phyloP scores from a whole-genome alignment of 2,113 vertebrate species.

The Myiozetetes cayanensis region DNA sequence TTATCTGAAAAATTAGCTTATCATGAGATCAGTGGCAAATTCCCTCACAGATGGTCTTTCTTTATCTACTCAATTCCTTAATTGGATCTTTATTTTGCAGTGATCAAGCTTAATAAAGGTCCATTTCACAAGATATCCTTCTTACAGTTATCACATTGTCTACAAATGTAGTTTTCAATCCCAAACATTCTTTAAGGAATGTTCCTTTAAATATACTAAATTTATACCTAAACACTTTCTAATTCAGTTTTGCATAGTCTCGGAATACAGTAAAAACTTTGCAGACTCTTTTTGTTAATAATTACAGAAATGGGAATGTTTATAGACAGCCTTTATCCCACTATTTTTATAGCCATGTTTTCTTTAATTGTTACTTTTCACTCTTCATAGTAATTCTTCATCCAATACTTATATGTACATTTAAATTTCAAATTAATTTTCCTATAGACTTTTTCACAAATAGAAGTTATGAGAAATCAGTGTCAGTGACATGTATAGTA shows the following conservation, averaged over 20 bases:
- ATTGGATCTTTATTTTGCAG: slow-evolving; percentile 50
- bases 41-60: slow-evolving; percentile 60
- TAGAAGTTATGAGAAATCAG: neutral
- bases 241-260: neutral
- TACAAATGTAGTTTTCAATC: neutral
- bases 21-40: slow-evolving; percentile 44
- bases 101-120: slow-evolving; percentile 30
- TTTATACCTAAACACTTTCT: neutral
- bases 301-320: neutral
- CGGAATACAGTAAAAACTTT: neutral
- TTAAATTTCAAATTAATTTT: neutral
- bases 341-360: neutral
- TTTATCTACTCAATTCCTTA: slow-evolving; percentile 53
- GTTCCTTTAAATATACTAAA: neutral
- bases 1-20: slow-evolving; percentile 26
- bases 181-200: neutral
- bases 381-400: neutral
- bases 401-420: neutral
- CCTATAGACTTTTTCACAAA: neutral
- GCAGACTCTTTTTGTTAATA: neutral
- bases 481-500: neutral
- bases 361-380: neutral
- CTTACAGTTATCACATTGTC: neutral
- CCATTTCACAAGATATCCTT: neutral
- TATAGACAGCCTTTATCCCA: neutral